Base-by-base conservation (phyloP, 92 coral and sea anemone species). In the Scolanthus callimorphus region DNA sequence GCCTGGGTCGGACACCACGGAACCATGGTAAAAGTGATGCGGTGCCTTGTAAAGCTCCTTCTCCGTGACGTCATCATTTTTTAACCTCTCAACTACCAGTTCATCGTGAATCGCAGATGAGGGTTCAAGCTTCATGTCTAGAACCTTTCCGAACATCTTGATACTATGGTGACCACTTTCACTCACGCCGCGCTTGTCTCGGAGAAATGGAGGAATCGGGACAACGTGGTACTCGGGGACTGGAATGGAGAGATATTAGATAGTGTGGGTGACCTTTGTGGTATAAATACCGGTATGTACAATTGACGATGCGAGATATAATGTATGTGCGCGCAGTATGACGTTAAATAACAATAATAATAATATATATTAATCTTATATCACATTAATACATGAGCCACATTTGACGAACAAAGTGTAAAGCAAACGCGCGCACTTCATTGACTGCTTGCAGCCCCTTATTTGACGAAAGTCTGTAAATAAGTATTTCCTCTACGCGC, bases 151-250 rank as follows among this genome's bases (percentile, higher is more conserved):
- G 60, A 85, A 81, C 15, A 86, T 79, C 15, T 74, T 37, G 20
- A 85, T 38, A 13, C 51, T 39, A 60, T 59, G 54, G 4, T 37
- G 23, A 2, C 25, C 31, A 21, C 55, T 30, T 4, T 11, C 17
- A 4, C 57, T 20, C 39, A 70, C 80, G 30, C 95, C 64, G 46
- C 60, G 70, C 15, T 28, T 20, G 56, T 69, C 67, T 39, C 39
- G 67, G 6, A 31, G 70, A 4, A 25, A 19, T 21, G 81, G 29
- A 1, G 27, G 51, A 17, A 56, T 47, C n/a, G n/a, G n/a, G n/a
- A n/a, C n/a, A 3, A 77, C 56, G 39, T 81, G 78, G 30, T 85
- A 85, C 17, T 85, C 95, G 55, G 88, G 88, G 51, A 76, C 95
- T 85, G 60, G 22, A 13, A 54, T 29, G 22, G 15, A 37, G 34